Conservation (phyloP, 2,113 vertebrate species). For the Brienomyrus brachyistius region DNA sequence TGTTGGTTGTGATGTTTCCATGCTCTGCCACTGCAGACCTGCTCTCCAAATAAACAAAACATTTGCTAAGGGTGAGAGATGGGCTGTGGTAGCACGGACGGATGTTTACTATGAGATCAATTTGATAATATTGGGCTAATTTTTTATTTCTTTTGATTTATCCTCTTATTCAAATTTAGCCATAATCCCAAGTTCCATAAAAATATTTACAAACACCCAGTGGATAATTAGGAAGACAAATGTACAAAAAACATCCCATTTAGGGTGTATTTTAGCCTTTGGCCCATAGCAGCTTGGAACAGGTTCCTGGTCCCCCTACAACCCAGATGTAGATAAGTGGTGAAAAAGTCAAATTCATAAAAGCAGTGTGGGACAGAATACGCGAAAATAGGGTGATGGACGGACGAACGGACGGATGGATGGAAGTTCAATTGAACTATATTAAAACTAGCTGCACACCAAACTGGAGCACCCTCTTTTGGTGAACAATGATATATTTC, state of each 20-base stretch:
- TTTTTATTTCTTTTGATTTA: not conserved
- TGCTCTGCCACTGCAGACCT: not conserved
- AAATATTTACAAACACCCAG: not conserved
- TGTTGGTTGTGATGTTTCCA: not conserved
- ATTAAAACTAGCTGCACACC: not conserved
- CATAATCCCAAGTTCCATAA: slow-evolving; percentile 7
- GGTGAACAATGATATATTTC: not conserved
- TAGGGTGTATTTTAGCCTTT: not conserved
- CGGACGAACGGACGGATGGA: not conserved
- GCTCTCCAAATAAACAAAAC: not conserved
- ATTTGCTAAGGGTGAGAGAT: not conserved
- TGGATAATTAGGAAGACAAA: not conserved
- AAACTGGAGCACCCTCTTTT: not conserved
- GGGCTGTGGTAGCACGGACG: not conserved
- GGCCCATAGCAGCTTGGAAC: not conserved
- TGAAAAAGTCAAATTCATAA: not conserved
- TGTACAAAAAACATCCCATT: not conserved
- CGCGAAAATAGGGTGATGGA: not conserved
- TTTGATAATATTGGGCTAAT: slow-evolving; percentile 19
- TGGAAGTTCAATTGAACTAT: not conserved
- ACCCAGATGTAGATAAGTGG: not conserved
- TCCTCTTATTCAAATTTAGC: not conserved
- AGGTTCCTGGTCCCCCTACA: not conserved
- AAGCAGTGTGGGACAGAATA: not conserved
- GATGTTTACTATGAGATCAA: slow-evolving; percentile 3